phyloP scores from a whole-genome alignment of 2,113 vertebrate genomes.

The Megalops atlanticus region DNA sequence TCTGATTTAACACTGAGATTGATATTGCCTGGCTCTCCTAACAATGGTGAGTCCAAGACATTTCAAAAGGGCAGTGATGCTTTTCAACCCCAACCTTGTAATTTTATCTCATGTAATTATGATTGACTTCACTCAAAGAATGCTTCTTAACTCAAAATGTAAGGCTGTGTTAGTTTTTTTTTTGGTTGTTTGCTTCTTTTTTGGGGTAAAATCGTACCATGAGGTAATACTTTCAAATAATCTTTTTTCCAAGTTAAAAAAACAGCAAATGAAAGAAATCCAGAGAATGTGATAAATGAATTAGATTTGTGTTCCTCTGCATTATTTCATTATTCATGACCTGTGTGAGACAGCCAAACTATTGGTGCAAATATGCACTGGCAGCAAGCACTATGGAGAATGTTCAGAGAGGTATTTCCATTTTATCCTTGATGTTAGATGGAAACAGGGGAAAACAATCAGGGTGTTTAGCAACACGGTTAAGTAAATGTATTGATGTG shows the following conservation, averaged over 20 bases:
- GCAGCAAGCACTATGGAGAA: neutral
- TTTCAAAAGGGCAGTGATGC: too few relatives aligned
- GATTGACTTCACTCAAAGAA: too few relatives aligned
- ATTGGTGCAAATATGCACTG: conserved; percentile 29
- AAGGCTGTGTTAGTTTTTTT: too few relatives aligned
- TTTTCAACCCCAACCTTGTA: neutral
- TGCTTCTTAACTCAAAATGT: too few relatives aligned
- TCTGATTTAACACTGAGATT: neutral
- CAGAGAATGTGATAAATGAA: conserved; percentile 43
- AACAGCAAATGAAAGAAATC: conserved; percentile 34
- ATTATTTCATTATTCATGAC: conserved; percentile 44
- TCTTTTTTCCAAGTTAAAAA: conserved; percentile 35
- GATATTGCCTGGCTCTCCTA: neutral
- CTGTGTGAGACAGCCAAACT: conserved; percentile 30
- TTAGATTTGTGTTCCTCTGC: conserved; percentile 31
- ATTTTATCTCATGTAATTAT: neutral
- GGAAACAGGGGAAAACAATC: neutral
- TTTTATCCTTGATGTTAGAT: neutral
- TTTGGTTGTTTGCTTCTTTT: neutral
- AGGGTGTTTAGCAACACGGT: neutral
- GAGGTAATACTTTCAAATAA: conserved; percentile 24
- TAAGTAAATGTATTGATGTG: neutral
- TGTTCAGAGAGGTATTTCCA: neutral
- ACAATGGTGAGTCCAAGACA: neutral
- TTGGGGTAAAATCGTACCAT: neutral